These are phyloP conservation scores for Watsonalla cultraria DNA, from an alignment of 2,888 invertebrate species.

Conservation along the genomic window DNA sequence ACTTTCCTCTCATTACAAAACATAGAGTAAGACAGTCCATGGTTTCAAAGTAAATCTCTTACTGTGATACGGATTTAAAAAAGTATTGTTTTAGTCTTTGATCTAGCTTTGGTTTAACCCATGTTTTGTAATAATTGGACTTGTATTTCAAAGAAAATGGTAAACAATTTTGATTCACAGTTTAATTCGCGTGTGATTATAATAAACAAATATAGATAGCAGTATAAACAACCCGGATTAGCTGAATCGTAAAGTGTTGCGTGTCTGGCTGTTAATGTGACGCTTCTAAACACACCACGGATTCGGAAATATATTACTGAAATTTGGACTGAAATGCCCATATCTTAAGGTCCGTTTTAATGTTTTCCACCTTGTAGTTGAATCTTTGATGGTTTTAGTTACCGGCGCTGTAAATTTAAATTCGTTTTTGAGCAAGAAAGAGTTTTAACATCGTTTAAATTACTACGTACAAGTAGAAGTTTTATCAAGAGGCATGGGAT, in stretches of 20 bases:
- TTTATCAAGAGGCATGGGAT: too few relatives aligned
- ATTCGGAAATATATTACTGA: background rate
- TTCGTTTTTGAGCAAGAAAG: too few relatives aligned
- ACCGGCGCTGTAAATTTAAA: background rate
- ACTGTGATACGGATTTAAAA: too few relatives aligned
- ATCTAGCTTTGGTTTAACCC: too few relatives aligned
- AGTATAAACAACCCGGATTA: slow-evolving; percentile 27
- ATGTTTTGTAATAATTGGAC: too few relatives aligned
- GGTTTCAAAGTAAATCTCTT: too few relatives aligned
- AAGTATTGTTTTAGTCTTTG: too few relatives aligned
- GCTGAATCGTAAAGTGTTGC: slow-evolving; percentile 24
- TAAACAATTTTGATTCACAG: background rate
- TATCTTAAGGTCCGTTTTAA: background rate
- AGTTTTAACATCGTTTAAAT: too few relatives aligned
- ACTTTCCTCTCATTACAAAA: too few relatives aligned
- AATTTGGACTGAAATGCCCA: background rate
- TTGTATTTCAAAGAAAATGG: too few relatives aligned
- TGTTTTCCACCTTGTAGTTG: background rate
- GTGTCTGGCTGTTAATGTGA: slow-evolving; percentile 17
- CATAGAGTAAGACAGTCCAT: too few relatives aligned
- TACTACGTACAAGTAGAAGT: too few relatives aligned
- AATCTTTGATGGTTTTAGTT: background rate
- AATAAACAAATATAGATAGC: slow-evolving; percentile 43
- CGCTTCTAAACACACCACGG: background rate
- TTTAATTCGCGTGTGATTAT: slow-evolving; percentile 44